These are phyloP conservation scores for Carposina sasakii DNA, from an alignment of 1,140 invertebrate genomes.

Conservation along the genomic window DNA sequence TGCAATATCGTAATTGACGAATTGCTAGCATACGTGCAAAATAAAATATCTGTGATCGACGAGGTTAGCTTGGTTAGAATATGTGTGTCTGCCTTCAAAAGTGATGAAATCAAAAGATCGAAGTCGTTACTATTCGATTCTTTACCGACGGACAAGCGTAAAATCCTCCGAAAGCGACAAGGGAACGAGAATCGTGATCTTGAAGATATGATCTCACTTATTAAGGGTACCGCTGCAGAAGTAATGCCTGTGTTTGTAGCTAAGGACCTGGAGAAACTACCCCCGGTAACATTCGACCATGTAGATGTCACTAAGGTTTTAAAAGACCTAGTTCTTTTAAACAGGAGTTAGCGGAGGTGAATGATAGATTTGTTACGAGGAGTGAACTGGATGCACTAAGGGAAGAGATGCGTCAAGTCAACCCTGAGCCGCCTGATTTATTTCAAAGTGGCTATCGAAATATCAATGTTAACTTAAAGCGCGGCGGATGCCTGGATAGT, in stretches of 20 bases:
- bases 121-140: constrained; percentile 2
- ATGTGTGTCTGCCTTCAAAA: background rate
- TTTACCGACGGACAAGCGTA: background rate
- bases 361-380: too few relatives aligned
- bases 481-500: too few relatives aligned
- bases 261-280: constrained; percentile 1
- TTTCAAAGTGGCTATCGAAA: too few relatives aligned
- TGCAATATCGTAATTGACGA: constrained; percentile 6
- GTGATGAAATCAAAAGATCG: background rate
- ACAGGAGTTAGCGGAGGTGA: too few relatives aligned
- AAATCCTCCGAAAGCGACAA: background rate
- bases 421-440: too few relatives aligned
- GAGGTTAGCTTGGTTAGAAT: background rate
- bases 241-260: background rate
- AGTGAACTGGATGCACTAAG: too few relatives aligned
- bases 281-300: background rate
- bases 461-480: too few relatives aligned
- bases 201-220: background rate
- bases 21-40: constrained; percentile 3
- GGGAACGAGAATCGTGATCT: background rate
- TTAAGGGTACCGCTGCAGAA: background rate
- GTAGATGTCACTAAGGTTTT: background rate
- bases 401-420: too few relatives aligned
- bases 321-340: background rate
- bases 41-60: constrained; percentile 3